A percentile compares a stretch with the other conserved stretches of the same genome.
Conservation (phyloP, 2,888 invertebrate species). For the Diarsia rubi region DNA sequence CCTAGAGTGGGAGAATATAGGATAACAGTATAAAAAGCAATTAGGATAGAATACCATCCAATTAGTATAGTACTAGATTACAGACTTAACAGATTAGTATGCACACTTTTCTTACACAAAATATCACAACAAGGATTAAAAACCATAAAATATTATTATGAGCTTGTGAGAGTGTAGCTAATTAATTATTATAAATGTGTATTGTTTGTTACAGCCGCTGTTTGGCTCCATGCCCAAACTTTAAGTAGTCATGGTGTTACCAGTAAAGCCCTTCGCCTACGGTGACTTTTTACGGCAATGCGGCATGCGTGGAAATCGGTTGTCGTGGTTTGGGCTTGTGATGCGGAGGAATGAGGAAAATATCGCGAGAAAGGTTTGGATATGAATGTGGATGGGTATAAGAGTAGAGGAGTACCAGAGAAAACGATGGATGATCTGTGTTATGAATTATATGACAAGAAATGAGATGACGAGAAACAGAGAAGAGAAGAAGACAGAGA, state of each 20-base stretch:
- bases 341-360: too few relatives aligned
- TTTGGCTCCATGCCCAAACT: slow-evolving; percentile 41
- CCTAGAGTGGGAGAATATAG: neutral
- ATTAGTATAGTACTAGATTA: neutral
- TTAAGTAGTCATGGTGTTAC: neutral
- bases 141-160: slow-evolving; percentile 19
- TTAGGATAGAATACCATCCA: too few relatives aligned
- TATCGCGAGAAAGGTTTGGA: too few relatives aligned
- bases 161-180: slow-evolving; percentile 7
- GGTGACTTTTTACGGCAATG: neutral
- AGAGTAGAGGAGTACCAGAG: too few relatives aligned
- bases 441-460: too few relatives aligned
- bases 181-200: slow-evolving; percentile 41
- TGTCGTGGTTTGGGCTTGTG: too few relatives aligned
- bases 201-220: slow-evolving; percentile 30
- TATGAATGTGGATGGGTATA: too few relatives aligned
- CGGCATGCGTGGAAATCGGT: too few relatives aligned
- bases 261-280: neutral
- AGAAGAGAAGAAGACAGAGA: too few relatives aligned
- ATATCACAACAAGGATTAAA: slow-evolving; percentile 10
- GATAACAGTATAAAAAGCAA: neutral
- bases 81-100: neutral
- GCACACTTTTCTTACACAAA: neutral
- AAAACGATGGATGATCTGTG: too few relatives aligned
- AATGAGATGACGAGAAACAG: too few relatives aligned